These are phyloP conservation scores for Quadroppia sp. DNA, from an alignment of 2,888 invertebrate genomes.

Conservation along the genomic window DNA sequence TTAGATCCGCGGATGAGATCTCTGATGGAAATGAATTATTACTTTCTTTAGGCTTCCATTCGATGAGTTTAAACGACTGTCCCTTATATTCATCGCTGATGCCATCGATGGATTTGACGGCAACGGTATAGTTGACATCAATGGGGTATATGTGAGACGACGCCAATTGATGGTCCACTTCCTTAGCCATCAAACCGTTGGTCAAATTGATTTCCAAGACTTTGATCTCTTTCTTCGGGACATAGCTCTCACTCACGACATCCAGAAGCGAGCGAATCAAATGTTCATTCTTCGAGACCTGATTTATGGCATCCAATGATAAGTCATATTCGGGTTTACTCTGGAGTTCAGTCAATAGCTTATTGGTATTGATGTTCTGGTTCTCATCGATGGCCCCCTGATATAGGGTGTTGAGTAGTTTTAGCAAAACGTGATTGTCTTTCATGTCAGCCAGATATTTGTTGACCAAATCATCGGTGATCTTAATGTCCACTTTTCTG, in stretches of 20 bases:
- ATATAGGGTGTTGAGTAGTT: conserved; percentile 35
- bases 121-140: conserved; percentile 31
- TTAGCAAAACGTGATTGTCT: conserved; percentile 45
- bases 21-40: conserved; percentile 17
- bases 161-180: conserved; percentile 30
- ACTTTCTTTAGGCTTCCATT: conserved; percentile 25
- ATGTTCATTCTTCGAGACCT: conserved; percentile 32
- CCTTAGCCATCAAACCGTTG: conserved; percentile 3
- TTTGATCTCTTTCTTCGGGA: conserved; percentile 64
- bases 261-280: conserved; percentile 58
- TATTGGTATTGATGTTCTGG: conserved; percentile 36
- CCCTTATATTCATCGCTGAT: not conserved
- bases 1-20: conserved; percentile 16
- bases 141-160: conserved; percentile 30
- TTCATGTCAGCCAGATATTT: not conserved
- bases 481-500: not conserved
- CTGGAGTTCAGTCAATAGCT: not conserved
- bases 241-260: conserved; percentile 70
- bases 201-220: conserved; percentile 61
- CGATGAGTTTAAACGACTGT: conserved; percentile 14
- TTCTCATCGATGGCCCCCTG: conserved; percentile 42
- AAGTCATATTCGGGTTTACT: conserved; percentile 15
- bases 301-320: conserved; percentile 34
- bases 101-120: not conserved
- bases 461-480: not conserved